Evolutionary conservation across 2,113 vertebrate genomes (phyloP).

Genomic region (Picathartes gymnocephalus): DNA sequence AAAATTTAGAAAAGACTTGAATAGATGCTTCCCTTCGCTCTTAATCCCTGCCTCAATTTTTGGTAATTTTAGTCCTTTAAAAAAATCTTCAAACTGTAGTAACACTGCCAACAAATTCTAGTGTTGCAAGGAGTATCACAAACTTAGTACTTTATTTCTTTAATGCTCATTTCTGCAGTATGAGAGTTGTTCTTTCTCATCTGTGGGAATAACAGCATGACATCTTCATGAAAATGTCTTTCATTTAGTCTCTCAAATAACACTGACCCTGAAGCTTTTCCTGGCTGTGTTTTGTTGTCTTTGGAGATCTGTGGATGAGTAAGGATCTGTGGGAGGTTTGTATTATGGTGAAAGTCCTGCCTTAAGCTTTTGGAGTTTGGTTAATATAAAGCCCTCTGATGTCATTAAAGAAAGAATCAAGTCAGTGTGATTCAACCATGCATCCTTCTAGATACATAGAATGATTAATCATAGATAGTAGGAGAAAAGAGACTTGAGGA

Average conservation of each 20-base stretch:
- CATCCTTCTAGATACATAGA: not conserved
- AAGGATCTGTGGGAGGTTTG: not conserved
- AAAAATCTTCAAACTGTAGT: not conserved
- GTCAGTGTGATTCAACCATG: not conserved
- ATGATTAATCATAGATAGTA: slow-evolving; percentile 9
- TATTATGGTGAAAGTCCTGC: not conserved
- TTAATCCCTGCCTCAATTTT: not conserved
- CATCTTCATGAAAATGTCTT: not conserved
- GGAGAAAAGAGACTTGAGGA: not conserved
- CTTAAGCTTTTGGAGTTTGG: not conserved
- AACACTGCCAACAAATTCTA: not conserved
- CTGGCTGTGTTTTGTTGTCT: not conserved
- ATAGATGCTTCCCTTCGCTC: not conserved
- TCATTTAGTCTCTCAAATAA: not conserved
- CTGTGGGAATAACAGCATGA: not conserved
- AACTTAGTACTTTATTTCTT: not conserved
- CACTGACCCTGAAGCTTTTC: not conserved
- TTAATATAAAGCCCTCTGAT: not conserved
- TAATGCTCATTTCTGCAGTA: not conserved
- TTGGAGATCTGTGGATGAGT: not conserved
- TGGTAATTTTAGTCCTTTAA: not conserved
- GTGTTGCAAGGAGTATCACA: not conserved
- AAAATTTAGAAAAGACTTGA: not conserved
- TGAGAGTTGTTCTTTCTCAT: not conserved
- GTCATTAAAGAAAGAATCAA: not conserved